phyloP scores from a whole-genome alignment of 2,797 vertebrate genomes.

The Chromis chromis region DNA sequence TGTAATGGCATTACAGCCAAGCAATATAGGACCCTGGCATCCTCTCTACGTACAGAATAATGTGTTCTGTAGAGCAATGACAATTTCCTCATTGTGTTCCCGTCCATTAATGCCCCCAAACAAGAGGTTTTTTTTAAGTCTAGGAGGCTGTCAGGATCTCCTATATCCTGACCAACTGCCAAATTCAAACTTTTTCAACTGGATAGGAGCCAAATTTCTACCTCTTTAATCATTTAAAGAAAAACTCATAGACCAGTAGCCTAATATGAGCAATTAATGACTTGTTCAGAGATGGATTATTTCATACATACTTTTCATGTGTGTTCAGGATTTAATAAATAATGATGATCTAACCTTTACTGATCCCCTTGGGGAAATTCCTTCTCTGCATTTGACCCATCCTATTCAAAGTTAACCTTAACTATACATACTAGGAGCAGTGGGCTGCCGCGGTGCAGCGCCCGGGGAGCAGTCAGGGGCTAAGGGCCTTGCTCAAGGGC shows the following conservation, averaged over 20 bases:
- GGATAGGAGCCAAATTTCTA: no score
- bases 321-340: background rate
- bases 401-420: no score
- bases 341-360: no score
- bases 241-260: no score
- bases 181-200: no score
- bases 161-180: background rate
- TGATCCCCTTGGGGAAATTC: no score
- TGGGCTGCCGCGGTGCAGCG: no score
- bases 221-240: no score
- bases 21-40: conserved; percentile 1
- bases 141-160: background rate
- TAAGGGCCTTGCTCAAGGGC: no score
- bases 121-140: background rate
- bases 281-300: background rate
- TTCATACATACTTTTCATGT: background rate
- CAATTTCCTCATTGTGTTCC: background rate
- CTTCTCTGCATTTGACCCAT: no score
- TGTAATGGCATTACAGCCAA: conserved; percentile 17
- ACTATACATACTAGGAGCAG: no score
- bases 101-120: background rate
- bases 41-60: conserved; percentile 9
- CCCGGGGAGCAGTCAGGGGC: no score
- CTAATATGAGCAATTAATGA: background rate
- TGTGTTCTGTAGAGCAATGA: conserved; percentile 6